Evolutionary conservation across 2,797 vertebrate genomes (phyloP).

Genomic region (Notamacropus eugenii): DNA sequence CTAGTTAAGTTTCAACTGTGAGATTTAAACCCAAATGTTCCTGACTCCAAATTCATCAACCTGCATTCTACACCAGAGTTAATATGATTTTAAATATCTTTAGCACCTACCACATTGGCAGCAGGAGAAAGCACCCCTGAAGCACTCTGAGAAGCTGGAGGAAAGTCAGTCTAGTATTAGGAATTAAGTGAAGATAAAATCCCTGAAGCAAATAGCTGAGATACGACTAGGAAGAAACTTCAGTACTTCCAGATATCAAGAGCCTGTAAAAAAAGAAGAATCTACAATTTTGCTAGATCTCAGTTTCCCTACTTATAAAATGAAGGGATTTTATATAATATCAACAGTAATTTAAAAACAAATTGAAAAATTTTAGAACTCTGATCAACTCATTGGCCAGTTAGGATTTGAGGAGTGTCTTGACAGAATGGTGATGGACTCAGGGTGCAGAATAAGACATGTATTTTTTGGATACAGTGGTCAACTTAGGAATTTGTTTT

Average conservation of each 20-base stretch:
- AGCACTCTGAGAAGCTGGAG: not conserved
- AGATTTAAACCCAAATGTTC: not conserved
- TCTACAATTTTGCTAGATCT: not conserved
- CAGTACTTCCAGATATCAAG: not conserved
- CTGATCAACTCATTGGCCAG: not conserved
- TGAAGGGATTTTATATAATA: not conserved
- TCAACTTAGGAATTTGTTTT: not conserved
- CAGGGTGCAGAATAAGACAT: not conserved
- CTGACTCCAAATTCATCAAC: not conserved
- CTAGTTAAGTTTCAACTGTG: not conserved
- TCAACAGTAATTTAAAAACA: not conserved
- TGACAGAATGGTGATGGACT: not conserved
- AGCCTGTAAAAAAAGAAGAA: not conserved
- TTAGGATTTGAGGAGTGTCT: not conserved
- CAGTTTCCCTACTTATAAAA: not conserved
- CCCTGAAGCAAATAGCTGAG: not conserved
- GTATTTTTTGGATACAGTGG: not conserved
- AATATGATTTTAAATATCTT: constrained; percentile 7
- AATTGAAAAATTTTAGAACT: not conserved
- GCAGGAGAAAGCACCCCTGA: not conserved
- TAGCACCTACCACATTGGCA: not conserved
- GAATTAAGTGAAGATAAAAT: not conserved
- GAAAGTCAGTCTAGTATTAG: constrained; percentile 26
- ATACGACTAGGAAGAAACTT: not conserved
- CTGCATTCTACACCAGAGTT: constrained; percentile 17